phyloP scores from a whole-genome alignment of 2,113 vertebrate genomes.

The Polyodon spathula region DNA sequence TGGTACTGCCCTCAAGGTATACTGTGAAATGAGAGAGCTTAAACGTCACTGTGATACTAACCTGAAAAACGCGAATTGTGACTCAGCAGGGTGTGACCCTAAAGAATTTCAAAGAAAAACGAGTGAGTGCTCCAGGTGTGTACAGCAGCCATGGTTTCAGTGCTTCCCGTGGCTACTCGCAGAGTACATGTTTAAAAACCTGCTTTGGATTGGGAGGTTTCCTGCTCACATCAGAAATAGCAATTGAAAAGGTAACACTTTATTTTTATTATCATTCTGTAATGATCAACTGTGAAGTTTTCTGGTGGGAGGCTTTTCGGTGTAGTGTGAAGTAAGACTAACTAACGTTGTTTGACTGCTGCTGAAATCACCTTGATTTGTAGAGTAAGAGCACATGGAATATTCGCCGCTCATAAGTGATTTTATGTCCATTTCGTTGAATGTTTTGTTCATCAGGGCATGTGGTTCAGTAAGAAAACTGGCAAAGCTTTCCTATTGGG shows the following conservation, averaged over 20 bases:
- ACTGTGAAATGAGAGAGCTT: constrained; percentile 17
- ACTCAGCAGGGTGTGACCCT: constrained; percentile 68
- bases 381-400: neutral
- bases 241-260: constrained; percentile 1
- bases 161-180: constrained; percentile 22
- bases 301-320: neutral
- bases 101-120: constrained; percentile 57
- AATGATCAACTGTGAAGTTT: neutral
- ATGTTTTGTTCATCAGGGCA: too few relatives aligned
- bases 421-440: too few relatives aligned
- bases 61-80: constrained; percentile 54
- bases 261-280: constrained; percentile 3
- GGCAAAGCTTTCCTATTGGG: too few relatives aligned
- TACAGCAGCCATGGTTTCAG: constrained; percentile 18
- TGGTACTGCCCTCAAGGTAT: too few relatives aligned
- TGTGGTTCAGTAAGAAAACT: too few relatives aligned
- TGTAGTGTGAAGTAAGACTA: neutral
- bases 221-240: neutral
- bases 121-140: constrained; percentile 25
- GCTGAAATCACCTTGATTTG: neutral
- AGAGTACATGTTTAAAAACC: neutral
- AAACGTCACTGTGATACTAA: neutral
- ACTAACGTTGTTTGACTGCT: neutral
- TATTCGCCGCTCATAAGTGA: too few relatives aligned
- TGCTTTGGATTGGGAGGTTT: neutral